Evolutionary conservation across 2,888 invertebrate species (phyloP).

Genomic region (Magallana nippona): DNA sequence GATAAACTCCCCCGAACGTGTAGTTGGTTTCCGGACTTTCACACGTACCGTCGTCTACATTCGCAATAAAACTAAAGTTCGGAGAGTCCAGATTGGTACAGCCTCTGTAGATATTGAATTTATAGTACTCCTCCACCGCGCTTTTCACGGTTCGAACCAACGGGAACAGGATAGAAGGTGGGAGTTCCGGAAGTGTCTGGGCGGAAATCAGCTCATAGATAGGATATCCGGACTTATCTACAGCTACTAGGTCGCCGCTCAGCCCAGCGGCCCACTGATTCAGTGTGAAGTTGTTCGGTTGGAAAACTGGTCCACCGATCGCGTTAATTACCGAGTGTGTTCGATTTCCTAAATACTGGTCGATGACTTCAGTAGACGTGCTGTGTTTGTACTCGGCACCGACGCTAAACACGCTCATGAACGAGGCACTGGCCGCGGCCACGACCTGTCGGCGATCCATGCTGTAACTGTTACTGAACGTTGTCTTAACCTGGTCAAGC

Average conservation of each 20-base stretch:
- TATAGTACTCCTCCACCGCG: constrained; percentile 69
- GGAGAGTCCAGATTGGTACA: constrained; percentile 67
- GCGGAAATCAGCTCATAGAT: constrained; percentile 66
- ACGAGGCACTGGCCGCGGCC: constrained; percentile 66
- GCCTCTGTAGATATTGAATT: constrained; percentile 69
- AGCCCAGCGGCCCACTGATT: constrained; percentile 63
- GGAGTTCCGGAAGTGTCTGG: constrained; percentile 65
- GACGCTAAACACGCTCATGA: constrained; percentile 57
- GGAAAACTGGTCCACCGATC: constrained; percentile 65
- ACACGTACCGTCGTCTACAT: constrained; percentile 71
- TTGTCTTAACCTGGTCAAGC: constrained; percentile 60
- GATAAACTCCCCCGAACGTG: constrained; percentile 73
- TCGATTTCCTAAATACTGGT: constrained; percentile 56
- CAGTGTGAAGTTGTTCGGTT: constrained; percentile 63
- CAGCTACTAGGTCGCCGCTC: constrained; percentile 66
- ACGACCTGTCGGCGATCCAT: constrained; percentile 53
- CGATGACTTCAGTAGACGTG: constrained; percentile 50
- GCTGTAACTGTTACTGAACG: constrained; percentile 51
- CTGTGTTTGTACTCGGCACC: constrained; percentile 51
- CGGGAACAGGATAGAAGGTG: constrained; percentile 58
- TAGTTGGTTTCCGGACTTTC: constrained; percentile 62
- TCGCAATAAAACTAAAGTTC: constrained; percentile 70
- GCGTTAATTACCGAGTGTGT: constrained; percentile 60
- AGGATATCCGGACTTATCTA: constrained; percentile 72
- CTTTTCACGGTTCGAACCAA: constrained; percentile 58